phyloP scores from a whole-genome alignment of 1,140 invertebrate species.

The Colletes gigas region DNA sequence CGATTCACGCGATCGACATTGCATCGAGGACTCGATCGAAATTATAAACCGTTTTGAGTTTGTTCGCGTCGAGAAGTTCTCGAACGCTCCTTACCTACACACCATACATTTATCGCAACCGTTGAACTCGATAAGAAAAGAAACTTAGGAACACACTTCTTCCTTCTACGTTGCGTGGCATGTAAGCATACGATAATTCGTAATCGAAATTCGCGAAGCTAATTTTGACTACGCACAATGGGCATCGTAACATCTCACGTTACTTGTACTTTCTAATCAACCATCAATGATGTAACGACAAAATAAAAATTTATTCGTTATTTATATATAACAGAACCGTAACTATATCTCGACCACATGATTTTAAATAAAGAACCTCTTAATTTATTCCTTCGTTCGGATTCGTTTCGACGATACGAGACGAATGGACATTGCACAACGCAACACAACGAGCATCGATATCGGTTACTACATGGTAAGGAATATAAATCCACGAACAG shows the following conservation, averaged over 20 bases:
- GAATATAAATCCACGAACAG: slow-evolving; percentile 33
- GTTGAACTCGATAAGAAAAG: background rate
- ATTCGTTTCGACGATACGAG: background rate
- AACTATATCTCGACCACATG: background rate
- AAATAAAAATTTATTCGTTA: slow-evolving; percentile 46
- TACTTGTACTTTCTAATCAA: slow-evolving; percentile 26
- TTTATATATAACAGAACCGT: slow-evolving; percentile 34
- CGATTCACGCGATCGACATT: background rate
- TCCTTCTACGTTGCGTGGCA: background rate
- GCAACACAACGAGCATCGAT: background rate
- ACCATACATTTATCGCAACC: background rate
- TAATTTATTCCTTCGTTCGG: background rate
- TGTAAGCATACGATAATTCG: background rate
- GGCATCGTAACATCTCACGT: slow-evolving; percentile 4
- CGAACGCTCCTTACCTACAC: background rate
- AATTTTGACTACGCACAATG: slow-evolving; percentile 5
- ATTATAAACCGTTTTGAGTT: background rate
- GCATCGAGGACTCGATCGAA: background rate
- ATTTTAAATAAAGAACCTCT: background rate
- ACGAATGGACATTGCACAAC: slow-evolving; percentile 1
- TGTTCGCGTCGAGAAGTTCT: background rate
- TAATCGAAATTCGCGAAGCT: background rate
- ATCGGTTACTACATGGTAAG: slow-evolving; percentile 18
- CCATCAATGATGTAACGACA: slow-evolving; percentile 24
- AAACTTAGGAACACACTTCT: background rate